phyloP scores from a whole-genome alignment of 2,888 invertebrate species.

The Stenotaenia linearis region DNA sequence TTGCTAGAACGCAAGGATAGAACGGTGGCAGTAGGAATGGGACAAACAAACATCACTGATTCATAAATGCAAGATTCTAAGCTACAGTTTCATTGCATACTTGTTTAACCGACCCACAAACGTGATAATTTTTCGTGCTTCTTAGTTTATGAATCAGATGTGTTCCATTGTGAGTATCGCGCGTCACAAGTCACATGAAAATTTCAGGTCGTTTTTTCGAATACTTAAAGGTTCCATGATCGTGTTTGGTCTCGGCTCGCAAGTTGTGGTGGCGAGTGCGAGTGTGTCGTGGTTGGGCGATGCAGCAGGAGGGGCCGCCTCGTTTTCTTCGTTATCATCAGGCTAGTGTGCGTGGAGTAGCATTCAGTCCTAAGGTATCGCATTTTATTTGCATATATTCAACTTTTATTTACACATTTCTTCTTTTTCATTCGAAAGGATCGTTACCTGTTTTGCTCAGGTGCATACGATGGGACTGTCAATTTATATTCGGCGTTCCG shows the following conservation, averaged over 20 bases:
- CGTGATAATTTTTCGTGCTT: background rate
- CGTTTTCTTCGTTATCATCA: slow-evolving; percentile 34
- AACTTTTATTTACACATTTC: background rate
- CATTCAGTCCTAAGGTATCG: slow-evolving; percentile 32
- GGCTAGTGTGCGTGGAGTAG: slow-evolving; percentile 35
- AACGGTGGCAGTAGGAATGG: background rate
- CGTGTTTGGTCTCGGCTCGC: background rate
- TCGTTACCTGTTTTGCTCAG: slow-evolving; percentile 51
- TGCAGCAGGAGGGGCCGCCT: slow-evolving; percentile 33
- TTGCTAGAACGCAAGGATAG: too few species aligned
- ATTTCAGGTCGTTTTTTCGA: background rate
- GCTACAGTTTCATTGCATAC: background rate
- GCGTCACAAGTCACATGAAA: background rate
- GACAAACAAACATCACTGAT: background rate
- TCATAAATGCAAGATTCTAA: background rate
- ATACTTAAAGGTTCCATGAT: background rate
- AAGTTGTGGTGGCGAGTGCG: slow-evolving; percentile 9
- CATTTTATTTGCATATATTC: background rate
- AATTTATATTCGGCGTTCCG: slow-evolving; percentile 50
- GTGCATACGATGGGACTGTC: slow-evolving; percentile 52
- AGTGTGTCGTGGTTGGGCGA: slow-evolving; percentile 5
- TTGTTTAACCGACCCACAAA: background rate
- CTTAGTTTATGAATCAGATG: background rate
- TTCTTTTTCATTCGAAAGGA: slow-evolving; percentile 43
- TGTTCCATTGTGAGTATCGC: background rate